Base-by-base conservation (phyloP, 1,140 invertebrate species). In the Rhopalosiphum padi region DNA sequence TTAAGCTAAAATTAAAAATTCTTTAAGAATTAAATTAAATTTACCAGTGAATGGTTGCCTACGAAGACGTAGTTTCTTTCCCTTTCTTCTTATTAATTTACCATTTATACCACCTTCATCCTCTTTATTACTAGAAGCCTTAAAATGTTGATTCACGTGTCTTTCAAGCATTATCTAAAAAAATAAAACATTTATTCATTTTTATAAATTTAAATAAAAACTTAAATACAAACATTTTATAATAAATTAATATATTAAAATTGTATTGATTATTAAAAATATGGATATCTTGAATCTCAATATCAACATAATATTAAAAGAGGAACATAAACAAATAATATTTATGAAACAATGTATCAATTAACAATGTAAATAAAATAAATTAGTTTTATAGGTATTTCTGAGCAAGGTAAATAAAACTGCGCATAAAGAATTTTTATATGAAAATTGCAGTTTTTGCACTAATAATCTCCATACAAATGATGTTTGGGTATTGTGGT, bases 81-180 rank as follows among this genome's bases (percentile, higher is more conserved):
- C 97, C 95, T 98, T 98, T 94, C 98, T 97, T 92, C 97, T 96
- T 94, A 98, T 96, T 91, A 98, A 95, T 95, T 98, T 98, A 86
- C 96, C 96, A 92, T 97, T 97, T 87, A 97, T 96, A 35, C 93
- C 94, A 35, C 93, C 94, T 37, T 95, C 96, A 93, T 95, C 96
- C 93, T 96, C 96, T 94, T 97, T 96, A 88, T 96, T 96, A 94
- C 96, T 96, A 87, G 96, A 95, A 91, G 96, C 96, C 95, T 96
- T 97, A 95, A 99, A 99, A 95, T 99, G 99, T 94, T 97, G 97
- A 95, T 99, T 99, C 23, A 99, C 98, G 95, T 99, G 99, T 94
- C 98, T 96, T 95, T 99, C 97, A 93, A 99, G 95, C 87, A 98
- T 97, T 94, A 96, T 96, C 98, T 98, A 95, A 11, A 96, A 43